Evolutionary conservation across 2,888 invertebrate species (phyloP), one percentile per base, ranked within the genome.

Genomic region (Balanococcus diminutus): DNA sequence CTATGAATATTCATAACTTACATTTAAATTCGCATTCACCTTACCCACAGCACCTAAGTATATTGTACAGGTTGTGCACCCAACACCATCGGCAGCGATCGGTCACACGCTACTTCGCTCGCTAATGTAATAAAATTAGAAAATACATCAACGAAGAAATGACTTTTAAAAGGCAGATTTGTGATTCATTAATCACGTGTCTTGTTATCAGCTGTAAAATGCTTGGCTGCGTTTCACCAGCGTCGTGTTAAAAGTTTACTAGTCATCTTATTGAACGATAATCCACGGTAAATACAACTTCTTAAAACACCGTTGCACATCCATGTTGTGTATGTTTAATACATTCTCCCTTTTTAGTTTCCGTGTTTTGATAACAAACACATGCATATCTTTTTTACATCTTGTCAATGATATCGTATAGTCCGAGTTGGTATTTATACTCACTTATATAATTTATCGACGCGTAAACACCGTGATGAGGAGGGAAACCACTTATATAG

Each of bases 171-270:
- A 83, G 83, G 83, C 83, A 83, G 83, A 83, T 83, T 83, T 85
- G 85, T 75, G 79, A 85, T 85, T 85, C 85, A 85, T 85, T 85
- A 85, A 85, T 85, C 85, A 85, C 85, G 85, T 75, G 85, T 46
- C 85, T 85, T 75, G 85, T 85, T 85, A 85, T 85, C 85, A 85
- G 85, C 85, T 42, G 85, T 85, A 75, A 85, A 85, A 85, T 85
- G 85, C 75, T 85, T 85, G 85, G 85, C 85, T 85, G 85, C 75
- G 75, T 79, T 85, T 85, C 85, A 85, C 72, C 31, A 46, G 85
- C 79, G 85, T 75, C 72, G 36, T 79, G 25, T 72, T 75, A 85
- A 79, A 85, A 85, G 46, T 85, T 82, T 82, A 72, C 85, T 79
- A 85, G 85, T 85, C 85, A 85, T 85, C 85, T 85, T 85, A 75